A percentile compares a stretch with the other conserved stretches of the same genome.
Conservation (phyloP, 2,797 vertebrate genomes). For the Euphonia xanthogaster region DNA sequence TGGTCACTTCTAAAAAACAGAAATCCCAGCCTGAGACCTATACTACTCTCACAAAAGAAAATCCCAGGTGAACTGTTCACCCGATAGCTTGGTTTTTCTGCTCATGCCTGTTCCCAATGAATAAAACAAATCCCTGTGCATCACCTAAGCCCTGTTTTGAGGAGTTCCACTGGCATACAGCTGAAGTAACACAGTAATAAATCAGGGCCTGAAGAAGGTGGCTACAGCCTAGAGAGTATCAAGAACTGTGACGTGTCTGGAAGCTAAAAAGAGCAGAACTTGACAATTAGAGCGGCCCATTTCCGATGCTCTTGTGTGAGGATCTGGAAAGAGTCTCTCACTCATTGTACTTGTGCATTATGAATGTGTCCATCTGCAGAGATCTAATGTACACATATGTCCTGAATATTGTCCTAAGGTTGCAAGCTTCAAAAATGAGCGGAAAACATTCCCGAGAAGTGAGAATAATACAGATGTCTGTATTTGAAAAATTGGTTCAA, state of each 20-base stretch:
- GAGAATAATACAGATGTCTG: constrained; percentile 69
- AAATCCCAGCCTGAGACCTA: constrained; percentile 45
- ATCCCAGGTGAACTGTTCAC: constrained; percentile 27
- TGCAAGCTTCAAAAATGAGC: constrained; percentile 69
- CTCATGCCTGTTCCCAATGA: constrained; percentile 60
- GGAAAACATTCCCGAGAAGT: constrained; percentile 65
- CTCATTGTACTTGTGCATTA: constrained; percentile 70
- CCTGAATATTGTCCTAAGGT: constrained; percentile 70
- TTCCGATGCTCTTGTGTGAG: constrained; percentile 67
- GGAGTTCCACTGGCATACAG: constrained; percentile 64
- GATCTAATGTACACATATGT: constrained; percentile 71
- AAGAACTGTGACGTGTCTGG: constrained; percentile 61
- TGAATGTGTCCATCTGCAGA: constrained; percentile 70
- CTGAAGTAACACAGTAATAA: constrained; percentile 62
- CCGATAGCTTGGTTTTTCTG: constrained; percentile 50
- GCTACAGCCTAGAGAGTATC: constrained; percentile 56
- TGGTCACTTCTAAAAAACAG: not conserved
- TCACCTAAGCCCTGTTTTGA: constrained; percentile 55
- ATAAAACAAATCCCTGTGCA: constrained; percentile 49
- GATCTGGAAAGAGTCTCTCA: constrained; percentile 70
- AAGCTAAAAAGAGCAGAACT: constrained; percentile 62
- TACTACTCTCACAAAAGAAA: constrained; percentile 40
- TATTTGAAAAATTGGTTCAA: constrained; percentile 66
- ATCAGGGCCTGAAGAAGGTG: constrained; percentile 42
- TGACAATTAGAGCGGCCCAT: constrained; percentile 64